Percentiles rank a stretch among this genome's conserved stretches.
phyloP scores from a whole-genome alignment of 1,140 invertebrate genomes.

The Liolophura sinensis region DNA sequence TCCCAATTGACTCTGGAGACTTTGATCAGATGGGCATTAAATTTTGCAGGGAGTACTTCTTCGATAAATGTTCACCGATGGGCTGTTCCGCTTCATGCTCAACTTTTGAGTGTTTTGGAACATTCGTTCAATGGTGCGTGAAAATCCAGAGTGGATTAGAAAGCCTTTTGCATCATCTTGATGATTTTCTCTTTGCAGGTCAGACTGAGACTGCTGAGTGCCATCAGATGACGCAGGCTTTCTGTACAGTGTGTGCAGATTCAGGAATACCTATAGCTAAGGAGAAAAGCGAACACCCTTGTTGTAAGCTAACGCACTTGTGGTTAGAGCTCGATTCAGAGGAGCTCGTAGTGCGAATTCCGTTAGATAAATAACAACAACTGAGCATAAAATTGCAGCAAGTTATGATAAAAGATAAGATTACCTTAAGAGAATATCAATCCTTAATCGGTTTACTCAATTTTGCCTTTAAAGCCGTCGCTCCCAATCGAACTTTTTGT shows the following conservation, averaged over 20 bases:
- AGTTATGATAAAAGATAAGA: no score
- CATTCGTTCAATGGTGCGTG: conserved; percentile 18
- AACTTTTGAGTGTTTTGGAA: conserved; percentile 20
- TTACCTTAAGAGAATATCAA: conserved; percentile 14
- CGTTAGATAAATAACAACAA: no score
- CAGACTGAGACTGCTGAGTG: no score
- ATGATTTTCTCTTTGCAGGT: no score
- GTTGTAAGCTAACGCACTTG: conserved; percentile 6
- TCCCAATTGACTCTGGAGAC: conserved; percentile 18
- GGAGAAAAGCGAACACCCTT: conserved; percentile 5
- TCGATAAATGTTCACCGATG: conserved; percentile 21
- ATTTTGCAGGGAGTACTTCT: conserved; percentile 15
- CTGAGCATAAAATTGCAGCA: no score
- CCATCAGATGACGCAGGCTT: not conserved
- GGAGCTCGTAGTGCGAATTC: conserved; percentile 6
- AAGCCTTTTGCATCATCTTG: no score
- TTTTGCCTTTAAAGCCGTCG: conserved; percentile 12
- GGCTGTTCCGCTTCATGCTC: conserved; percentile 14
- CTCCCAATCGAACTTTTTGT: conserved; percentile 10
- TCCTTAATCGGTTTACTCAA: conserved; percentile 13
- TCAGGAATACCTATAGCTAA: conserved; percentile 11
- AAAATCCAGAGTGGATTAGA: conserved; percentile 10
- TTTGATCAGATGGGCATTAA: conserved; percentile 16
- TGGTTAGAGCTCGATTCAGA: conserved; percentile 12
- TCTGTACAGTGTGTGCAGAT: conserved; percentile 2